Conservation (phyloP, 2,888 invertebrate genomes). For the Aporophyla nigra region DNA sequence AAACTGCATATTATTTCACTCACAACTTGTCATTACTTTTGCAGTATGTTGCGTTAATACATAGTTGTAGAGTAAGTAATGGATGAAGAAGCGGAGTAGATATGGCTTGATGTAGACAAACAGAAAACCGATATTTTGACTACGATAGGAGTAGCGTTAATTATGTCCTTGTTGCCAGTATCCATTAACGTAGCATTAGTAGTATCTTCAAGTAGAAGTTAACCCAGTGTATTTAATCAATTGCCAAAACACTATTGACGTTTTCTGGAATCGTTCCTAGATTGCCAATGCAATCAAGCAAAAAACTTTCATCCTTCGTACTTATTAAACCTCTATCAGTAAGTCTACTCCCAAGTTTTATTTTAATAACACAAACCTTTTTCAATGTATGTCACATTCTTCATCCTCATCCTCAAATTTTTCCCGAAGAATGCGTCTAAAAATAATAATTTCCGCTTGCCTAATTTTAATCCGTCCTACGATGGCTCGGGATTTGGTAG, state of each 20-base stretch:
- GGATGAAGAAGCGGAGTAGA: constrained; percentile 7
- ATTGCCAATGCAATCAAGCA: not conserved
- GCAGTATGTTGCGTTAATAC: constrained; percentile 11
- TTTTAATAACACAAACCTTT: not conserved
- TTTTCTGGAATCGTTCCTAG: not conserved
- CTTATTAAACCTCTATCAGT: not conserved
- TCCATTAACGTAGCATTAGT: not conserved
- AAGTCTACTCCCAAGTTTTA: not conserved
- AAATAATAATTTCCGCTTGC: constrained; percentile 40
- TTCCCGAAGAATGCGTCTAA: constrained; percentile 7
- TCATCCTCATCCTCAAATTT: not conserved
- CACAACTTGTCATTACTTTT: constrained; percentile 37
- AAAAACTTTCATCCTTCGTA: not conserved
- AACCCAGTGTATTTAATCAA: not conserved
- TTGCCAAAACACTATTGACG: not conserved
- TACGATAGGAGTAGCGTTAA: not conserved
- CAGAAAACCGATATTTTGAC: constrained; percentile 24
- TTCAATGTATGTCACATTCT: constrained; percentile 16
- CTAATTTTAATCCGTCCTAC: constrained; percentile 56
- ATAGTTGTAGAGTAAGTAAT: not conserved
- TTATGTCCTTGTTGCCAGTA: not conserved
- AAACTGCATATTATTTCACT: constrained; percentile 33
- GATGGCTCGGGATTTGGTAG: constrained; percentile 45
- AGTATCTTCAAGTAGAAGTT: not conserved
- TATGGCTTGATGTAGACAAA: constrained; percentile 10